Evolutionary conservation across 2,113 vertebrate species (phyloP).

Genomic region (human): DNA sequence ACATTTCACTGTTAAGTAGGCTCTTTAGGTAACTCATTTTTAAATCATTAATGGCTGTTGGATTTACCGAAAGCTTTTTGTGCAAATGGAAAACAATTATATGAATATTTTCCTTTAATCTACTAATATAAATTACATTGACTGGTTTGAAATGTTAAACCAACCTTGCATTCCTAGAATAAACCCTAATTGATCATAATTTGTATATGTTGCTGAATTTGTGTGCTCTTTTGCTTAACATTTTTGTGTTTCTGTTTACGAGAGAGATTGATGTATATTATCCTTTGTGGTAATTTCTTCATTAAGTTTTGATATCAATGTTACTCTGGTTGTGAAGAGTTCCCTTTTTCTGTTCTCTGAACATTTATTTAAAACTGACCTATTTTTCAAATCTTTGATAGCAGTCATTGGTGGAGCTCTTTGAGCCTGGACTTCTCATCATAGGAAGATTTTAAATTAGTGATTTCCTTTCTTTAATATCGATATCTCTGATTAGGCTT

Average conservation of each 20-base stretch:
- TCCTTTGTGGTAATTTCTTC: not conserved
- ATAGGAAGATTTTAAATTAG: not conserved
- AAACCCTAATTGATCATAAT: not conserved
- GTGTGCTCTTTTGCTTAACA: not conserved
- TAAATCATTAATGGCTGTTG: not conserved
- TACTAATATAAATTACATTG: not conserved
- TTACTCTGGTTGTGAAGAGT: not conserved
- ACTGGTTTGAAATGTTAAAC: not conserved
- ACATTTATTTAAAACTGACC: not conserved
- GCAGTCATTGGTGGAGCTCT: not conserved
- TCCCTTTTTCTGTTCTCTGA: not conserved
- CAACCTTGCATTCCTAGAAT: not conserved
- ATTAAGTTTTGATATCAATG: not conserved
- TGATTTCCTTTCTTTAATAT: not conserved
- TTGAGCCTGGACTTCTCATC: not conserved
- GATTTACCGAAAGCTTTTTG: not conserved
- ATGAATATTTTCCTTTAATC: not conserved
- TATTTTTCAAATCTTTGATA: not conserved
- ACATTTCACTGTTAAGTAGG: not conserved
- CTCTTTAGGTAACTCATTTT: not conserved
- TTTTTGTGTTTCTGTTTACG: not conserved
- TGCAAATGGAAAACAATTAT: not conserved
- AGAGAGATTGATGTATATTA: not conserved
- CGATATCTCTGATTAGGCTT: not conserved
- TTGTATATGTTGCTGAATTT: not conserved